phyloP scores from a whole-genome alignment of 2,797 vertebrate species.

The Gymnothorax reevesii region DNA sequence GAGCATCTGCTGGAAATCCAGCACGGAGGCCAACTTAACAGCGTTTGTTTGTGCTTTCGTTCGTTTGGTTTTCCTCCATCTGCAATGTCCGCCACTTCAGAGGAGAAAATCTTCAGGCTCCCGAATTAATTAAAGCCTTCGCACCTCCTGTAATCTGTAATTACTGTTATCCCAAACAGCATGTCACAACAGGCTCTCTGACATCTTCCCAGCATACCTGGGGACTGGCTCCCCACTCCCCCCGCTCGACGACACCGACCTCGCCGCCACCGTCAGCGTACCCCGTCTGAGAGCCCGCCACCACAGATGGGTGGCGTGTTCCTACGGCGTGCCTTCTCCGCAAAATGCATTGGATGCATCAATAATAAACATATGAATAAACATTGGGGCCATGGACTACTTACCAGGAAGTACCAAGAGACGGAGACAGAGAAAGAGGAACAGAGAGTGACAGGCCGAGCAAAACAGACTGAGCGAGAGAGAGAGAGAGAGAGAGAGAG shows the following conservation, averaged over 20 bases:
- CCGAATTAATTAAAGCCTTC: neutral
- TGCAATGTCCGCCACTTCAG: neutral
- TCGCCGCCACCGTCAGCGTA: neutral
- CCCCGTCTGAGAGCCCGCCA: neutral
- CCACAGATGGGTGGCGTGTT: neutral
- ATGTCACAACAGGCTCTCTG: neutral
- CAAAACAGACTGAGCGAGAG: neutral
- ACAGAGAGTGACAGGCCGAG: neutral
- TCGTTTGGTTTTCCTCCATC: neutral
- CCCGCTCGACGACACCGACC: neutral
- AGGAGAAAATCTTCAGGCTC: constrained; percentile 13
- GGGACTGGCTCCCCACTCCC: neutral
- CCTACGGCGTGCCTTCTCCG: neutral
- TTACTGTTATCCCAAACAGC: constrained; percentile 11
- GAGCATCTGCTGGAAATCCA: neutral
- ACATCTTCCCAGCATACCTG: constrained; percentile 7
- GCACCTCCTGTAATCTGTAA: constrained; percentile 17
- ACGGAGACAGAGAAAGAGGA: too few species aligned
- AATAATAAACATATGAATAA: constrained; percentile 72
- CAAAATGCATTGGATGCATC: constrained; percentile 39
- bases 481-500: neutral
- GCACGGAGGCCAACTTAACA: neutral
- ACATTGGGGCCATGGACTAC: constrained; percentile 64
- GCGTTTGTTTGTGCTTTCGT: neutral
- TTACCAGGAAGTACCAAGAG: constrained; percentile 26